Conservation (phyloP, 1,140 invertebrate species). For the Cepaea nemoralis region DNA sequence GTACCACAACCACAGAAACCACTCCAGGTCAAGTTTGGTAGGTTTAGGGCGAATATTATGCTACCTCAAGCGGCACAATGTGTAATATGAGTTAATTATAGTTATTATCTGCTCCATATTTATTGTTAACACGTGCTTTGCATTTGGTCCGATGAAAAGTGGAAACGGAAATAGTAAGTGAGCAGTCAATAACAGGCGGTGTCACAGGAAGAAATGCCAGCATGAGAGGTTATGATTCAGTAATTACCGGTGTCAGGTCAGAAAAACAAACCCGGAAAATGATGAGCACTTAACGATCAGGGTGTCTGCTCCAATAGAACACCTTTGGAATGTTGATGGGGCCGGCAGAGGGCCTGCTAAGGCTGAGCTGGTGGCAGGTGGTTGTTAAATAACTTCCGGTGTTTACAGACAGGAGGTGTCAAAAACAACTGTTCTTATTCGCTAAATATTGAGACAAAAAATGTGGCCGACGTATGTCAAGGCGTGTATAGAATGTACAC, state of each 20-base stretch:
- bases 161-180: background rate
- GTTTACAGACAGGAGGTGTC: conserved; percentile 11
- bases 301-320: background rate
- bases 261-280: background rate
- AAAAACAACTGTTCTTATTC: background rate
- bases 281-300: background rate
- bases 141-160: background rate
- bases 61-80: no score
- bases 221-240: background rate
- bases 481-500: no score
- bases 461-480: no score
- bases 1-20: no score
- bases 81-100: no score
- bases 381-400: conserved; percentile 6
- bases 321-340: conserved; percentile 2
- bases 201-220: background rate
- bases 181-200: conserved; percentile 6
- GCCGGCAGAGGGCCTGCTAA: background rate
- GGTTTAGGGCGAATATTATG: no score
- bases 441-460: no score
- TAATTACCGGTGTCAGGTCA: conserved; percentile 5
- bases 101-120: no score
- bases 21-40: no score
- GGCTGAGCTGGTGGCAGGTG: background rate
- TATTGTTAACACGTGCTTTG: no score